Conservation (phyloP, 2,113 vertebrate species). For the Poicephalus gulielmi region DNA sequence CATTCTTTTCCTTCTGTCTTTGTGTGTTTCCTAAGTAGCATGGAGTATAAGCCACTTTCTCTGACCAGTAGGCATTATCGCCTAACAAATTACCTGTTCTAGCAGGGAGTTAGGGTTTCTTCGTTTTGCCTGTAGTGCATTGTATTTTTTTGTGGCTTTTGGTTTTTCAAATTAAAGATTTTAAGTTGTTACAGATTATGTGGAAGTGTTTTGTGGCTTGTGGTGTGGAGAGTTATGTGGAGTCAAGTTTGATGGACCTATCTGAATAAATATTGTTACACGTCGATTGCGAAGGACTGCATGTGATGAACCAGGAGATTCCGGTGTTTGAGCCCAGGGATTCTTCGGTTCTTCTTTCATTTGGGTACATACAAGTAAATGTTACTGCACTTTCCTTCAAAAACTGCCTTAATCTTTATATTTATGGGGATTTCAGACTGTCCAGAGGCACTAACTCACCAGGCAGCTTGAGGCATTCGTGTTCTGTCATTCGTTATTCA, state of each 20-base stretch:
- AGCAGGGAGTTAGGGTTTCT: neutral
- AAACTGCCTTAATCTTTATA: constrained; percentile 14
- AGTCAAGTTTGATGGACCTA: constrained; percentile 42
- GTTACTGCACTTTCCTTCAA: constrained; percentile 2
- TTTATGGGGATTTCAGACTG: constrained; percentile 25
- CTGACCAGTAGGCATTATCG: neutral
- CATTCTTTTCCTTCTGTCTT: neutral
- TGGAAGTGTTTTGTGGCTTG: constrained; percentile 67
- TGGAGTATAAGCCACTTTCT: neutral
- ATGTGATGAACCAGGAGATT: constrained; percentile 27
- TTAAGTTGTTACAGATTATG: constrained; percentile 63
- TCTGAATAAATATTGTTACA: constrained; percentile 27
- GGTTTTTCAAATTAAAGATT: constrained; percentile 68
- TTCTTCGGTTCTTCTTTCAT: neutral
- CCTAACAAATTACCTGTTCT: constrained; percentile 50
- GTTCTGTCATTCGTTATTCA: constrained; percentile 49
- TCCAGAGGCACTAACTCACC: constrained; percentile 48
- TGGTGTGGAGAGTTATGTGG: constrained; percentile 40
- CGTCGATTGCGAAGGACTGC: neutral
- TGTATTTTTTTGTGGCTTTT: constrained; percentile 56
- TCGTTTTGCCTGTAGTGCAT: constrained; percentile 1
- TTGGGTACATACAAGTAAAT: neutral
- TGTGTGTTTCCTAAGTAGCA: neutral
- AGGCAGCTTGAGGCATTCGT: neutral
- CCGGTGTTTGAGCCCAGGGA: neutral